phyloP scores from a whole-genome alignment of 2,113 vertebrate genomes.

The Pelecanus crispus region DNA sequence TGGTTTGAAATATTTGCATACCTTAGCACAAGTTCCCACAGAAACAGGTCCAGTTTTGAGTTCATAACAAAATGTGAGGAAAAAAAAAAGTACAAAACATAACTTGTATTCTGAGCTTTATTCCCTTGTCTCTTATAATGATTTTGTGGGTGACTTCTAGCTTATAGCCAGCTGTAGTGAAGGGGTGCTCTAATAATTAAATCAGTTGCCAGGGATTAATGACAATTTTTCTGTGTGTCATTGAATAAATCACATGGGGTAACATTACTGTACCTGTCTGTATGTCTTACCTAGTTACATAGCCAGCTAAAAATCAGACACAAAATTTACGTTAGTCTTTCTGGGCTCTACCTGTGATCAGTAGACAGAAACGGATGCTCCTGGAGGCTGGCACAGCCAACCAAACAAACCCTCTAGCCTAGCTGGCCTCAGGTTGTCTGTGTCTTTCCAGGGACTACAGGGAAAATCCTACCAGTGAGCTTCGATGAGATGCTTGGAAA shows the following conservation, averaged over 20 bases:
- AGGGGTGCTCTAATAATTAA: neutral
- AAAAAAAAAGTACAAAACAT: neutral
- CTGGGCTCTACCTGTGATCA: neutral
- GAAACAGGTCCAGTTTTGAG: conserved; percentile 42
- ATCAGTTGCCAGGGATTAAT: neutral
- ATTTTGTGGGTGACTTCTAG: neutral
- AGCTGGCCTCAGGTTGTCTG: neutral
- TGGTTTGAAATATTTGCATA: conserved; percentile 57
- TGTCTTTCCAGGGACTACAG: neutral
- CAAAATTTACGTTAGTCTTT: neutral
- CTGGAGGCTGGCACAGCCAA: neutral
- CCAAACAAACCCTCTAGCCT: neutral
- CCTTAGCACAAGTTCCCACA: conserved; percentile 61
- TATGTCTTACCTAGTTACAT: neutral
- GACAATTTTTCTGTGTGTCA: neutral
- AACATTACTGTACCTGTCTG: neutral
- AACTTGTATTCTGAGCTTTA: neutral
- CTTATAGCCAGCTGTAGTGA: neutral
- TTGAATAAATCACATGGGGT: neutral
- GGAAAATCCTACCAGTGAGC: neutral
- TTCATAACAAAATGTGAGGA: neutral
- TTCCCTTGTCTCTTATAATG: neutral
- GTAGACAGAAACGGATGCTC: neutral
- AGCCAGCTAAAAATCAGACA: neutral
- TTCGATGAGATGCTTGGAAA: neutral